Conservation (phyloP, 2,888 invertebrate species). For the Ptilodon capucinus region DNA sequence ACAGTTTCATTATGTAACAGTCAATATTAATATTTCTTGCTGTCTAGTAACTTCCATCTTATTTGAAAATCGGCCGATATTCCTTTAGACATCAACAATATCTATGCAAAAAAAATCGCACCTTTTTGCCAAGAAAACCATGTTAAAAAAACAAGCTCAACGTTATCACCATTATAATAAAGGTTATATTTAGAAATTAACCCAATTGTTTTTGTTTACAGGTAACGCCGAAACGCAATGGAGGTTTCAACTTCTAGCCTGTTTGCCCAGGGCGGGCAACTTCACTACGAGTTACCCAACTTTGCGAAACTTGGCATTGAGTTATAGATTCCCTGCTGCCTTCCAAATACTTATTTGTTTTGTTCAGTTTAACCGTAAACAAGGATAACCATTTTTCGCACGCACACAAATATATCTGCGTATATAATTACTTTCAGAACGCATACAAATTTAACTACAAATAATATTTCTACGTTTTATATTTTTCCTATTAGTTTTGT, state of each 20-base stretch:
- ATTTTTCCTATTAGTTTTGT: no score
- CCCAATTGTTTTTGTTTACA: slow-evolving; percentile 68
- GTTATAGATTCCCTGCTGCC: slow-evolving; percentile 80
- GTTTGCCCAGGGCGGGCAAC: slow-evolving; percentile 64
- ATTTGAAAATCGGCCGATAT: no score
- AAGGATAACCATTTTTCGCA: slow-evolving; percentile 58
- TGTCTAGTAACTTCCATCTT: no score
- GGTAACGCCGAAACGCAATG: slow-evolving; percentile 68
- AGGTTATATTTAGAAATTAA: slow-evolving; percentile 23
- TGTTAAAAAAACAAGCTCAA: background rate
- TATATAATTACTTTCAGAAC: no score
- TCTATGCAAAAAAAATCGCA: background rate
- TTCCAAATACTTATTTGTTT: slow-evolving; percentile 78
- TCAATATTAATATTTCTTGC: no score
- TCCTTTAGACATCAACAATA: no score
- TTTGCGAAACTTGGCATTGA: slow-evolving; percentile 77
- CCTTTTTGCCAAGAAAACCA: background rate
- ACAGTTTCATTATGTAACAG: no score
- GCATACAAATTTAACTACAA: no score
- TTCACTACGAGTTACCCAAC: slow-evolving; percentile 68
- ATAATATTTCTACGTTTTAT: no score
- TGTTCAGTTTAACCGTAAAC: slow-evolving; percentile 73
- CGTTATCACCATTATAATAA: slow-evolving; percentile 8
- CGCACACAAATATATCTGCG: background rate
- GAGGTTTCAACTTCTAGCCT: slow-evolving; percentile 58